Base-by-base conservation (phyloP, 2,888 invertebrate genomes). In the Apantesis nais region DNA sequence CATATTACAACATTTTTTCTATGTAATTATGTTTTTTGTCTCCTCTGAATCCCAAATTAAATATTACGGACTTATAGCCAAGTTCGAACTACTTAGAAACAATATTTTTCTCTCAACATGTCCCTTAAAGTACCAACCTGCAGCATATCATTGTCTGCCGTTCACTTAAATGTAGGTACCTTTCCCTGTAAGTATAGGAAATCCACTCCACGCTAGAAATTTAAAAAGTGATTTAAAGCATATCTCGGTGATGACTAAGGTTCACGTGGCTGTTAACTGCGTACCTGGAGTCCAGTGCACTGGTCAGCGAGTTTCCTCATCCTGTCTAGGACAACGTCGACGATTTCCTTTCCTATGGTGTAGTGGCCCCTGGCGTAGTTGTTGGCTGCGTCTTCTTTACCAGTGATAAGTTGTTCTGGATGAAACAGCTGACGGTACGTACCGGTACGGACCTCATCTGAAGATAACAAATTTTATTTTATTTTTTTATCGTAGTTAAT, bases 281-380 rank as follows among this genome's bases (percentile, higher is more conserved):
- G 2, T 70, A 97, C 97, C 94, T 97, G 97, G 2, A 96, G 96
- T 12, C 98, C 98, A 9, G 98, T 97, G 89, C 98, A 98, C 90
- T 98, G 97, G 91, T 98, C 98, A 19, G 97, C 97, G 78, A 98
- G 93, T 87, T 97, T 98, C 79, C 98, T 95, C 78, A 98, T 95
- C 72, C 98, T 95, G 90, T 98, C 98, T 79, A 97, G 95, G 16
- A 98, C 98, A 37, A 97, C 95, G 81, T 98, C 98, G 62, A 98
- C 98, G 83, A 98, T 97, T 90, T 98, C 98, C 85, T 97, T 97
- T 80, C 98, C 99, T 88, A 98, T 97, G 83, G 98, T 98, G 95
- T 98, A 99, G 94, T 98, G 98, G n/a, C 98, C 98, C 63, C 98
- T 96, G 0, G 98, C 99, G 82, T 98, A 99, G 95, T 99, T 99